A percentile compares a stretch with the other conserved stretches of the same genome.
phyloP scores from a whole-genome alignment of 2,888 invertebrate species.

The Drosophila tanythrix region DNA sequence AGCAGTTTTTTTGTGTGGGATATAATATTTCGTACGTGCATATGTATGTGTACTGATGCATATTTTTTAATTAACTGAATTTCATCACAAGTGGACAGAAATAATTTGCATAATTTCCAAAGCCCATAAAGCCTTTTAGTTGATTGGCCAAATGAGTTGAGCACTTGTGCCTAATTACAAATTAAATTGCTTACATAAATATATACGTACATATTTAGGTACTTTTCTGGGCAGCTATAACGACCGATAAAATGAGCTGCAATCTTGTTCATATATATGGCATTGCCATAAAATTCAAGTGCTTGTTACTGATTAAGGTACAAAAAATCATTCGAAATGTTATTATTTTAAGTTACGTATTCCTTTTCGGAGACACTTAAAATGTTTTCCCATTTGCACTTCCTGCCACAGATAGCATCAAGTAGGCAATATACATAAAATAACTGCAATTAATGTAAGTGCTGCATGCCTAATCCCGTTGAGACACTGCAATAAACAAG shows the following conservation, averaged over 20 bases:
- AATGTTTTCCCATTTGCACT: slow-evolving; percentile 1
- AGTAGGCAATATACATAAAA: slow-evolving; percentile 39
- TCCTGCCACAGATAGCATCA: slow-evolving; percentile 21
- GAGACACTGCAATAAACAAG: background rate
- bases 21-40: background rate
- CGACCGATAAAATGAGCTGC: slow-evolving; percentile 19
- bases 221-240: slow-evolving; percentile 6
- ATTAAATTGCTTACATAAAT: background rate
- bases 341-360: slow-evolving; percentile 16
- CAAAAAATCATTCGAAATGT: slow-evolving; percentile 27
- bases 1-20: slow-evolving; percentile 1
- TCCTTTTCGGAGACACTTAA: background rate
- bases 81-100: slow-evolving; percentile 19
- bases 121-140: background rate
- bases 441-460: background rate
- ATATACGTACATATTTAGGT: slow-evolving; percentile 11
- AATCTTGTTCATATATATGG: slow-evolving; percentile 13
- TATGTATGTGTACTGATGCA: background rate
- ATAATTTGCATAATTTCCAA: slow-evolving; percentile 1
- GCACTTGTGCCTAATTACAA: slow-evolving; percentile 14
- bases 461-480: slow-evolving; percentile 4
- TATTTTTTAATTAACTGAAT: slow-evolving; percentile 7
- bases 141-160: slow-evolving; percentile 2
- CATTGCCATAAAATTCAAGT: slow-evolving; percentile 38
- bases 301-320: slow-evolving; percentile 25